Percentiles rank a stretch among this genome's conserved stretches.
Conservation (phyloP, 2,888 invertebrate genomes). For the Eulithis prunata region DNA sequence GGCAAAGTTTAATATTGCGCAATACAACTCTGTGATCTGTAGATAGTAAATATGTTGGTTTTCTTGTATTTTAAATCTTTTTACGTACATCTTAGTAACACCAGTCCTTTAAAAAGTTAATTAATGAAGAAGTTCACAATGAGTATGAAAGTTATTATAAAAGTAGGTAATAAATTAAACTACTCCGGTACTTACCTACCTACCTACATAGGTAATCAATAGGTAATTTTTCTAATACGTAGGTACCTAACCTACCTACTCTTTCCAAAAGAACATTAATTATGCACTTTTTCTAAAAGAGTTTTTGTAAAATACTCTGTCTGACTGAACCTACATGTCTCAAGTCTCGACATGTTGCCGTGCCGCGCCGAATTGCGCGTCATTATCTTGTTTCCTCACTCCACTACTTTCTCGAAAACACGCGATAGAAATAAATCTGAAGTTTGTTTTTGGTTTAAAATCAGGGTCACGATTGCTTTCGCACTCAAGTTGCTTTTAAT, state of each 20-base stretch:
- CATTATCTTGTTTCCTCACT: constrained; percentile 6
- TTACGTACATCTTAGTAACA: no score
- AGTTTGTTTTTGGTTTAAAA: background rate
- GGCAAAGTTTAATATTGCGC: constrained; percentile 7
- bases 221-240: no score
- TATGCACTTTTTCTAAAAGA: no score
- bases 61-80: no score
- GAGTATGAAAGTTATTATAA: no score
- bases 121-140: no score
- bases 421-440: background rate
- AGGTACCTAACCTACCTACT: no score
- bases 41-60: background rate
- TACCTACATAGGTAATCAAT: no score
- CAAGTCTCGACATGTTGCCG: constrained; percentile 25
- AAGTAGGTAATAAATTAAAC: no score
- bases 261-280: no score
- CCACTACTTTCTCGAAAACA: constrained; percentile 4
- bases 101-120: no score
- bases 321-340: constrained; percentile 11
- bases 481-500: background rate
- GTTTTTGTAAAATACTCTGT: background rate
- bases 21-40: background rate
- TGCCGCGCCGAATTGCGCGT: constrained; percentile 6
- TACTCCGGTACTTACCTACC: no score
- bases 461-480: background rate